Conservation (phyloP, 2,888 invertebrate species). For the Drosophila greeni region DNA sequence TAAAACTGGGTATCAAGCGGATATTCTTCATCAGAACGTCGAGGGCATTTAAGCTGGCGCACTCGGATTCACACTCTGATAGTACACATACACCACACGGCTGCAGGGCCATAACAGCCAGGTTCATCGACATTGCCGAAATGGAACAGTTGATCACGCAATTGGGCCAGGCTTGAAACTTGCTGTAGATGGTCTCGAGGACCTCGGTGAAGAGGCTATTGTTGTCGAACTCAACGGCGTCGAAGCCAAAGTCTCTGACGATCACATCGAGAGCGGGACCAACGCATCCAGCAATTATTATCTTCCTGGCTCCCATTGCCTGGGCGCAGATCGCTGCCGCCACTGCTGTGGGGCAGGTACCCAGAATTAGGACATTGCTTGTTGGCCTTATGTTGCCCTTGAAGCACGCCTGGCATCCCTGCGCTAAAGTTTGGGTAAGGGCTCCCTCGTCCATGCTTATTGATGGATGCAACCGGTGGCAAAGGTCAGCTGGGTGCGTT, state of each 20-base stretch:
- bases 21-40: slow-evolving; percentile 75
- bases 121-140: slow-evolving; percentile 70
- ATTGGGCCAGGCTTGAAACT: slow-evolving; percentile 64
- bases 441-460: slow-evolving; percentile 68
- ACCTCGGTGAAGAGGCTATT: slow-evolving; percentile 51
- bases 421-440: slow-evolving; percentile 65
- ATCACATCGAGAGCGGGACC: slow-evolving; percentile 48
- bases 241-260: slow-evolving; percentile 55
- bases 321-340: slow-evolving; percentile 68
- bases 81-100: slow-evolving; percentile 70
- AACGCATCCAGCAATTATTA: slow-evolving; percentile 63
- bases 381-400: slow-evolving; percentile 64
- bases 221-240: slow-evolving; percentile 56
- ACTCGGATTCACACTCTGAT: slow-evolving; percentile 72
- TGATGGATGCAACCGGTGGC: slow-evolving; percentile 66
- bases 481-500: slow-evolving; percentile 72
- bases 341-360: slow-evolving; percentile 68
- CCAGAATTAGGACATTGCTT: slow-evolving; percentile 71
- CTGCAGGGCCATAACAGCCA: slow-evolving; percentile 67
- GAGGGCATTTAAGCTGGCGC: slow-evolving; percentile 72
- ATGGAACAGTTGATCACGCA: slow-evolving; percentile 73
- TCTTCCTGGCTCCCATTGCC: slow-evolving; percentile 68
- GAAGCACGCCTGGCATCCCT: slow-evolving; percentile 73
- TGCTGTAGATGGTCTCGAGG: slow-evolving; percentile 54
- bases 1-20: slow-evolving; percentile 69